Base-by-base conservation (phyloP, 2,888 invertebrate genomes). In the Escarpia spicata region DNA sequence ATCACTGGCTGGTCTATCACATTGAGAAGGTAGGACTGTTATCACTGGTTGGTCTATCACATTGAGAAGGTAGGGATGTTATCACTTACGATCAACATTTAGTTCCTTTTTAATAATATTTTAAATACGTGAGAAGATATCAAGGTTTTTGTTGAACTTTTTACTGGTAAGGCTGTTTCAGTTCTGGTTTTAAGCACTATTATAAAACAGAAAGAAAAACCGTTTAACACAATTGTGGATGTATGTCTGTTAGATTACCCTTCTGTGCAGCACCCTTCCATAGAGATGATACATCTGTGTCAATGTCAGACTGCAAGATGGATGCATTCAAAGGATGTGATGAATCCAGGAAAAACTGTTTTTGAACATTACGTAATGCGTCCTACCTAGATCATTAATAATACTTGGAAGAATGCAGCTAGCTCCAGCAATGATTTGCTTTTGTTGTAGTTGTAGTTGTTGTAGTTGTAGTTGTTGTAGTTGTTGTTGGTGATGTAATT, bases 1-100 rank as follows among this genome's bases (percentile, higher is more conserved):
- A 37, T 37, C 97, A 97, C 95, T 96, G 96, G 95, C 96, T 97
- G 3, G 95, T 97, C 15, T 97, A 96, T 94, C 95, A 97, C 94
- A 96, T 97, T 92, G 97, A 97, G 37, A 37, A 37, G 37, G 37
- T 37, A 37, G 37, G 37, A 37, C 37, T 37, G 37, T 37, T 37
- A 37, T 37, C 97, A 97, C 95, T 96, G 96, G 95, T 96, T 97
- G 3, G 95, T 97, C 15, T 97, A 96, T 94, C 95, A 97, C 94
- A 96, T 97, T 92, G 97, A 97, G 94, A 96, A 96, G 93, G 96
- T 95, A 92, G n/a, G 75, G 2, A 3, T 6, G 26, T 26, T 26
- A 26, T 6, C 75, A 75, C 19, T 19, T 75, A 75, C 15, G n/a
- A 26, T n/a, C n/a, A n/a, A 26, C 6, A 26, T n/a, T 4, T 19